Percentiles rank a stretch among this genome's conserved stretches.
Evolutionary conservation across 2,888 invertebrate genomes (phyloP).

Genomic region (Enchytraeus crypticus): DNA sequence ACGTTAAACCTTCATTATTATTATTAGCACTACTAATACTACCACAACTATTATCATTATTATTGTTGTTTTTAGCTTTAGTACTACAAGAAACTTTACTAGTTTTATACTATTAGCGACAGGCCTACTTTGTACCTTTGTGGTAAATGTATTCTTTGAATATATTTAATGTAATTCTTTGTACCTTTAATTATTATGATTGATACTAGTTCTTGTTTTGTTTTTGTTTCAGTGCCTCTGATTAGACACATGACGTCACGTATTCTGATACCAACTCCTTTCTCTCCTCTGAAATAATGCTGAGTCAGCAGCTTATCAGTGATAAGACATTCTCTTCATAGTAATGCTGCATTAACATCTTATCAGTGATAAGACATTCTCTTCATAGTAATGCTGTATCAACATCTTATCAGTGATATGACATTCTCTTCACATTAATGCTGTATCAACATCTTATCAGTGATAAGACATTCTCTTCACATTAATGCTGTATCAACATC

Average conservation of each 20-base stretch:
- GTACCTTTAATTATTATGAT: background rate
- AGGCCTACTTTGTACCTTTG: too few species aligned
- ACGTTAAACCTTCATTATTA: too few species aligned
- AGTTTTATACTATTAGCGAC: background rate
- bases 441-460: background rate
- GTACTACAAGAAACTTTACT: background rate
- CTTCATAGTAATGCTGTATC: conserved; percentile 63
- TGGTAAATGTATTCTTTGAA: too few species aligned
- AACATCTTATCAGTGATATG: background rate
- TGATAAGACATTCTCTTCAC: too few species aligned
- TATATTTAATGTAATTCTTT: background rate
- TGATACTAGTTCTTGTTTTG: background rate
- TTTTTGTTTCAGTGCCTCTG: conserved; percentile 64
- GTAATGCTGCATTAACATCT: conserved; percentile 50
- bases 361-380: background rate
- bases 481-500: too few species aligned
- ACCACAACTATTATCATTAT: background rate
- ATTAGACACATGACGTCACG: conserved; percentile 94
- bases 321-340: conserved; percentile 61
- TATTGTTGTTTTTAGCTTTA: background rate
- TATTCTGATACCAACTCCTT: conserved; percentile 80
- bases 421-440: conserved; percentile 69
- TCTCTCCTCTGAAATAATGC: conserved; percentile 79
- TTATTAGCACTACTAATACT: too few species aligned
- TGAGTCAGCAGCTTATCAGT: background rate